phyloP scores from a whole-genome alignment of 2,797 vertebrate genomes.

The Gephyroberyx darwinii region DNA sequence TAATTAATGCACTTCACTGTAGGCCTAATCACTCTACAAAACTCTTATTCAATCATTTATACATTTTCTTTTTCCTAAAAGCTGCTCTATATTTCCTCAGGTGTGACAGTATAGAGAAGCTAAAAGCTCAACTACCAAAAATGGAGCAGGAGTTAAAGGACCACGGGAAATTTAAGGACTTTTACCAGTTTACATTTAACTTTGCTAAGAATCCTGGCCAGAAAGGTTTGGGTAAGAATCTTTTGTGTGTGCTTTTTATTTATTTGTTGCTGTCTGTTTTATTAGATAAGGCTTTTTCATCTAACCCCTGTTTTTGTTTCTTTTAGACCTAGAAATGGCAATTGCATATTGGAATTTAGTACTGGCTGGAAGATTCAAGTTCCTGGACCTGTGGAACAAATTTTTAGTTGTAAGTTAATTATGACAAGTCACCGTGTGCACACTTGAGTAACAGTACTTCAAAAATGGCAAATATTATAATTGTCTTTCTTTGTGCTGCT shows the following conservation, averaged over 20 bases:
- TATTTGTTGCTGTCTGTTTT: conserved; percentile 7
- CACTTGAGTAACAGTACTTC: background rate
- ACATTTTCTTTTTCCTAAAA: background rate
- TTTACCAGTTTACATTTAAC: conserved; percentile 99
- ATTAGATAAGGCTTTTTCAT: background rate
- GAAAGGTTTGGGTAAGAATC: conserved; percentile 94
- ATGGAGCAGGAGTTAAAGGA: conserved; percentile 99
- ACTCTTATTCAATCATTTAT: too few species aligned
- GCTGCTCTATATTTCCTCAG: conserved; percentile 74
- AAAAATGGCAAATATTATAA: background rate
- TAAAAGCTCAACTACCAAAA: conserved; percentile 97
- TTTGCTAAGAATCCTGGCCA: conserved; percentile 99
- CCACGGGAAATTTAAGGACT: conserved; percentile 97
- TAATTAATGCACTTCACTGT: background rate
- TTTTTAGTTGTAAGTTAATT: conserved; percentile 96
- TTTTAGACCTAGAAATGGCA: conserved; percentile 99
- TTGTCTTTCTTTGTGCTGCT: background rate
- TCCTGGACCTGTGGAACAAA: conserved; percentile 98
- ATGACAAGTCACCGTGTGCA: background rate
- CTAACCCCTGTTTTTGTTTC: conserved; percentile 54
- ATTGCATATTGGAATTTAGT: conserved; percentile 99
- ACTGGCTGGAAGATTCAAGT: conserved; percentile 99
- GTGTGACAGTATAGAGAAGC: conserved; percentile 98
- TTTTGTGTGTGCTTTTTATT: background rate
- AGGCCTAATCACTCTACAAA: too few species aligned